Conservation (phyloP, 2,113 vertebrate genomes). For the Gambusia affinis region DNA sequence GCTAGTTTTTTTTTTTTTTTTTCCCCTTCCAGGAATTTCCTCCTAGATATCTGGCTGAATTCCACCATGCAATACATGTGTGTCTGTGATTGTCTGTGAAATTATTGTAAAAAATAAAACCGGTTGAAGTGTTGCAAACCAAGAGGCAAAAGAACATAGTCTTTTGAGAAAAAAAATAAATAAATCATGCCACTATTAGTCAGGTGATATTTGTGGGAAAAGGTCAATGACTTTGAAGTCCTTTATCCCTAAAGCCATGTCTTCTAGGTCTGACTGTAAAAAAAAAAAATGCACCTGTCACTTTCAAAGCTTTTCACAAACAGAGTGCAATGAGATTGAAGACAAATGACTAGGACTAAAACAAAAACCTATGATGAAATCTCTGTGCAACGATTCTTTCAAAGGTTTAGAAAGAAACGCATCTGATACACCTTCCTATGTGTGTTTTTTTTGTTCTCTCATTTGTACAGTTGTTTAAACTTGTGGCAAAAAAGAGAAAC, state of each 20-base stretch:
- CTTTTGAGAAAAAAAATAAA: conserved; percentile 1
- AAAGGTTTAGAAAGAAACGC: not conserved
- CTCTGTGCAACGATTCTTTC: not conserved
- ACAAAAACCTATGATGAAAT: not conserved
- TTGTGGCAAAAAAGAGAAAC: too few species aligned
- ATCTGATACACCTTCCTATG: too few species aligned
- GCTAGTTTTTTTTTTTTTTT: conserved; percentile 29
- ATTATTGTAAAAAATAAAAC: conserved; percentile 19
- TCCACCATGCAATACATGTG: conserved; percentile 4
- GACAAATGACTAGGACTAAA: not conserved
- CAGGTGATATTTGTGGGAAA: conserved; percentile 62
- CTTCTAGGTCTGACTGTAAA: not conserved
- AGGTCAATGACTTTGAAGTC: conserved; percentile 52
- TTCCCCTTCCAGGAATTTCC: conserved; percentile 38
- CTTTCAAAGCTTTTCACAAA: not conserved
- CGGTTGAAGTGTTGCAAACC: not conserved
- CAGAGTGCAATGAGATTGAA: not conserved
- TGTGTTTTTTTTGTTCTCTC: too few species aligned
- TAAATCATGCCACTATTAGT: conserved; percentile 38
- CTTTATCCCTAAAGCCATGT: not conserved
- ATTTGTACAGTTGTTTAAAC: too few species aligned
- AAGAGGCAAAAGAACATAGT: conserved; percentile 7
- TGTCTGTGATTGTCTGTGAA: not conserved
- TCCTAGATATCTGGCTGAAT: conserved; percentile 40
- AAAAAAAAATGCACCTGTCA: not conserved